Conservation (phyloP, 1,140 invertebrate genomes). For the Medauroidea extradentata region DNA sequence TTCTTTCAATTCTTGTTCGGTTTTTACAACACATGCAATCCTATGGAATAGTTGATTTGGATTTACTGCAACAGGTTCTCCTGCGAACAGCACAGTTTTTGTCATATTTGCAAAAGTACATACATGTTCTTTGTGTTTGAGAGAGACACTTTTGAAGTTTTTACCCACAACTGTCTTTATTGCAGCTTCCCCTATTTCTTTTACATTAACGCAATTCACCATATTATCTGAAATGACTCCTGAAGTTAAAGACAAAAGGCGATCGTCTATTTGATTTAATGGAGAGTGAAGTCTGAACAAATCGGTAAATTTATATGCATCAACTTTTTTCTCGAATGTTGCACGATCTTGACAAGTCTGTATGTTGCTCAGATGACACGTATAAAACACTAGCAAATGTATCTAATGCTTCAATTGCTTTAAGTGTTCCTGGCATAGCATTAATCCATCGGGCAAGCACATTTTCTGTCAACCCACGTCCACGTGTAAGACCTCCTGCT, state of each 20-base stretch:
- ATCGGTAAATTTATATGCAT: slow-evolving; percentile 4
- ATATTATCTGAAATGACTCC: slow-evolving; percentile 1
- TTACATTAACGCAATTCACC: neutral
- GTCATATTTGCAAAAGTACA: too few relatives aligned
- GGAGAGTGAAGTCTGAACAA: slow-evolving; percentile 2
- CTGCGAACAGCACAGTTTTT: too few relatives aligned
- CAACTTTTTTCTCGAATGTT: neutral
- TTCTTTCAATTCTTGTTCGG: too few relatives aligned
- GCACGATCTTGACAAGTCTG: slow-evolving; percentile 18
- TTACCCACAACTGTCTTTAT: too few relatives aligned
- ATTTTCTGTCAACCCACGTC: slow-evolving; percentile 25
- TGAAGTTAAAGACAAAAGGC: neutral
- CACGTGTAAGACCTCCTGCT: slow-evolving; percentile 29
- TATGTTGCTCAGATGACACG: slow-evolving; percentile 18
- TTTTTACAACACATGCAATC: too few relatives aligned
- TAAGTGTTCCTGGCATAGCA: neutral
- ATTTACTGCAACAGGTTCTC: too few relatives aligned
- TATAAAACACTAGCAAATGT: slow-evolving; percentile 16
- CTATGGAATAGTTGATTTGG: too few relatives aligned
- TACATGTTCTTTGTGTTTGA: too few relatives aligned
- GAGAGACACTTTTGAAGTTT: too few relatives aligned
- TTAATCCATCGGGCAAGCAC: slow-evolving; percentile 21
- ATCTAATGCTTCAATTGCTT: slow-evolving; percentile 14
- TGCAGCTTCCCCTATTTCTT: slow-evolving; percentile 1
- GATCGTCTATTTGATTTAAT: slow-evolving; percentile 1